Base-by-base conservation (phyloP, 2,888 invertebrate genomes). In the Empis stercorea region DNA sequence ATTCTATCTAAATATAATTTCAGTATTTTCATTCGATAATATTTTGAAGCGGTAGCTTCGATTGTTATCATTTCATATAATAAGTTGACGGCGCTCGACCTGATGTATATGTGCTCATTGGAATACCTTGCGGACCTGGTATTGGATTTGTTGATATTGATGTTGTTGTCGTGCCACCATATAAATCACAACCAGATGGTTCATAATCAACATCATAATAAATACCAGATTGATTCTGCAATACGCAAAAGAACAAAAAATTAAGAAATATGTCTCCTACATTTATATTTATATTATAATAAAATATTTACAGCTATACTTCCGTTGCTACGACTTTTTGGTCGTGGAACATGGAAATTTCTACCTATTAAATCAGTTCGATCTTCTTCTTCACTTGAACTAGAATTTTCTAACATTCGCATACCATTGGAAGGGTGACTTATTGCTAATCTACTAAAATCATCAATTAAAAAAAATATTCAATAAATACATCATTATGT, bases 151-250 rank as follows among this genome's bases (percentile, higher is more conserved):
- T 78, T 2, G 73, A 73, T 13, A 76, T 73, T 58, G 79, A 79
- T 49, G 64, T 71, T 32, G 66, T 63, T 51, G 71, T 61, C 50
- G 62, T 65, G 11, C 65, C 62, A 38, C 69, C 66, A 50, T 69
- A 74, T 30, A 74, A 60, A 55, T 75, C 73, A 50, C 64, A 62
- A 50, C 75, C 74, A 27, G 74, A 73, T 54, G 75, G 79, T 61
- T 87, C 88, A 58, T 87, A 88, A 54, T 89, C 89, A 27, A 91
- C 87, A 61, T 91, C 89, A 61, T 89, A 89, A 67, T 91, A 89
- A 57, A 89, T 88, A 44, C 87, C 87, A 55, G 84, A 87, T 73
- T 88, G 88, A 67, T 88, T 87, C 89, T 89, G 72, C 46, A 73
- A 27, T 30, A 11, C 10, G n/a, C n/a, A n/a, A n/a, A n/a, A n/a